Conservation (phyloP, 37 sponge, comb jelly and placozoan species). For the Cliona cf. orientalis region DNA sequence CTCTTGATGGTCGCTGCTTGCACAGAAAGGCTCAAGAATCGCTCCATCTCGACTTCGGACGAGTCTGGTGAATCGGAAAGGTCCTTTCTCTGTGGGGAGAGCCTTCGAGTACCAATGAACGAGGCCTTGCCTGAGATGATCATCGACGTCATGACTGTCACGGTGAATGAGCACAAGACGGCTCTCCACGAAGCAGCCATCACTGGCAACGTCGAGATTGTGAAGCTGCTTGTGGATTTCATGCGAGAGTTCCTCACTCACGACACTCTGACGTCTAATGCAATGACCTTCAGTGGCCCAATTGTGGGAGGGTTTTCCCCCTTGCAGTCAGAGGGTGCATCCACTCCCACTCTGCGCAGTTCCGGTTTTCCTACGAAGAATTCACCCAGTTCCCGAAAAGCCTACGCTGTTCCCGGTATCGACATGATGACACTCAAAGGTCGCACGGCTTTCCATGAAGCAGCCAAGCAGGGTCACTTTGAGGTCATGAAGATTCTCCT, state of each 20-base stretch:
- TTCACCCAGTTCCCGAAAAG: neutral
- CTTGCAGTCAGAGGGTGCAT: neutral
- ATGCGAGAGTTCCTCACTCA: constrained; percentile 10
- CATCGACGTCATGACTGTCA: constrained; percentile 34
- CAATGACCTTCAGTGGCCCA: neutral
- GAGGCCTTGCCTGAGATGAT: constrained; percentile 34
- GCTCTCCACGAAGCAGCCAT: constrained; percentile 72
- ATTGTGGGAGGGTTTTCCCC: neutral
- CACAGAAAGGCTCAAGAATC: constrained; percentile 7
- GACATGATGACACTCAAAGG: constrained; percentile 60
- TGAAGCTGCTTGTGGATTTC: constrained; percentile 43
- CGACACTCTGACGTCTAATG: neutral
- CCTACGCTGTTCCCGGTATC: constrained; percentile 32
- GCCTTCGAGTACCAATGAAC: constrained; percentile 4
- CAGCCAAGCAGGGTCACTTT: constrained; percentile 38
- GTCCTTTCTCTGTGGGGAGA: constrained; percentile 13
- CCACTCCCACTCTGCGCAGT: neutral
- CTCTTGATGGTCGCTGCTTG: constrained; percentile 54
- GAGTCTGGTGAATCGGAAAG: neutral
- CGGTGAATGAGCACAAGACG: constrained; percentile 15
- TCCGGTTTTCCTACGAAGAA: neutral
- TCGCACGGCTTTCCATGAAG: constrained; percentile 77
- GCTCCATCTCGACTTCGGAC: neutral
- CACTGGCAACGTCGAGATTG: constrained; percentile 47
- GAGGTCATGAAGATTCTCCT: constrained; percentile 64